Evolutionary conservation across 2,797 vertebrate species (phyloP).

Genomic region (Florisuga fusca): DNA sequence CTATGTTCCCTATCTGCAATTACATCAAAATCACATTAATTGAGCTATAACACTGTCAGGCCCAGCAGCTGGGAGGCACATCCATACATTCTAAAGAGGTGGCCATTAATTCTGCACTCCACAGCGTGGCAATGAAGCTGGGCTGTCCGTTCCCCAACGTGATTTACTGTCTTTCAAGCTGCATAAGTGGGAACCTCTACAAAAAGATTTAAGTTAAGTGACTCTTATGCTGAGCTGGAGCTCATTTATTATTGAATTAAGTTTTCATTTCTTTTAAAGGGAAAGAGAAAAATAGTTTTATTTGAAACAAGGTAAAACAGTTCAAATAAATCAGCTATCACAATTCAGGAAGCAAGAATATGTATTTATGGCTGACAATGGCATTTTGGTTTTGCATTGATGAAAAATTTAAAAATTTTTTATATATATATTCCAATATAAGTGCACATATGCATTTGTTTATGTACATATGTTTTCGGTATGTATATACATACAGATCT

Average conservation of each 20-base stretch:
- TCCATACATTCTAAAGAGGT: constrained; percentile 84
- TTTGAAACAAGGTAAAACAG: constrained; percentile 78
- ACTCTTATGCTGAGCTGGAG: constrained; percentile 84
- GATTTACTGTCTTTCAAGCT: constrained; percentile 88
- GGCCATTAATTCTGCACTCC: constrained; percentile 82
- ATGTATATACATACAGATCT: neutral
- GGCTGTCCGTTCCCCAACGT: constrained; percentile 80
- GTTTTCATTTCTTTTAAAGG: constrained; percentile 85
- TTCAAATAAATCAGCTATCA: constrained; percentile 70
- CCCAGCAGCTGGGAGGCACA: constrained; percentile 82
- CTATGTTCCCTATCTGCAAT: constrained; percentile 80
- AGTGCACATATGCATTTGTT: neutral
- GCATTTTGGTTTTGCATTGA: constrained; percentile 8
- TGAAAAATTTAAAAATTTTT: neutral
- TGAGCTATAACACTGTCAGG: constrained; percentile 86
- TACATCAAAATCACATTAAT: constrained; percentile 87
- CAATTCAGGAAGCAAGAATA: constrained; percentile 56
- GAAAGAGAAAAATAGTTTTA: constrained; percentile 81
- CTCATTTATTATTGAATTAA: constrained; percentile 91
- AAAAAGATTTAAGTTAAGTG: constrained; percentile 91
- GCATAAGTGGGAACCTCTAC: constrained; percentile 88
- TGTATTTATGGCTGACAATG: neutral
- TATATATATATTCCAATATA: neutral
- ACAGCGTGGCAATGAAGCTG: constrained; percentile 79
- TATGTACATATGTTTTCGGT: neutral